Percentiles rank a stretch among this genome's conserved stretches.
These are phyloP conservation scores for Steinernema hermaphroditum DNA, from an alignment of 2,888 invertebrate species.

Conservation along the genomic window DNA sequence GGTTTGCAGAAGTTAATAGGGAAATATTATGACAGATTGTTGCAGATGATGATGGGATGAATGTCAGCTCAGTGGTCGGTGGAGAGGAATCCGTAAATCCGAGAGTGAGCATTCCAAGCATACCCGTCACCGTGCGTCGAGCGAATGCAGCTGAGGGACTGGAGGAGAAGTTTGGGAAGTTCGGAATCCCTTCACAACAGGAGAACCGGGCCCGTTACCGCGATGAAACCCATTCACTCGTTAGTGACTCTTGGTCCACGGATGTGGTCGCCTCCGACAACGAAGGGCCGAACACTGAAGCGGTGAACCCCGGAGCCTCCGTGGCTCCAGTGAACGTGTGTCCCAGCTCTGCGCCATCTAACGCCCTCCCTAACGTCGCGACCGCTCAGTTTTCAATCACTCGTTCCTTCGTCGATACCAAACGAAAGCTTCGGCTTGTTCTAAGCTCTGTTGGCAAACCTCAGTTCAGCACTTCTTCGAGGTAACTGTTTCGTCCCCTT, in stretches of 20 bases:
- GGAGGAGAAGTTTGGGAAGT: constrained; percentile 97
- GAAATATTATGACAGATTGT: background rate
- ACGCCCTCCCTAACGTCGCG: too few relatives aligned
- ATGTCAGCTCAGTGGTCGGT: constrained; percentile 8
- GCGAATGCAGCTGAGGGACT: constrained; percentile 86
- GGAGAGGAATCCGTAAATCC: background rate
- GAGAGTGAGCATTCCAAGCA: constrained; percentile 41
- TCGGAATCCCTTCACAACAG: constrained; percentile 80
- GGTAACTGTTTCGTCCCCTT: too few relatives aligned
- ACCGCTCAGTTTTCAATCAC: constrained; percentile 66
- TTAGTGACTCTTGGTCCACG: constrained; percentile 98
- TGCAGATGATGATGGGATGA: constrained; percentile 27
- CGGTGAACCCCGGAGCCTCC: background rate
- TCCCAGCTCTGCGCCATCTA: too few relatives aligned
- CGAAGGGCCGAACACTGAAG: constrained; percentile 70
- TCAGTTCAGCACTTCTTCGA: constrained; percentile 18
- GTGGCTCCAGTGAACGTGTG: too few relatives aligned
- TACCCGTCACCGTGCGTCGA: constrained; percentile 70
- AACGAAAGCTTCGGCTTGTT: constrained; percentile 86
- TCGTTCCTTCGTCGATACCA: constrained; percentile 75
- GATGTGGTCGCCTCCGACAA: constrained; percentile 95
- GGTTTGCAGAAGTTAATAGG: constrained; percentile 18
- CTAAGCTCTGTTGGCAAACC: constrained; percentile 78
- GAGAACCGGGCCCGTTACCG: constrained; percentile 68
- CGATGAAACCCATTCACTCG: constrained; percentile 93